Conservation (phyloP, 2,113 vertebrate species). For the Delphinus delphis region DNA sequence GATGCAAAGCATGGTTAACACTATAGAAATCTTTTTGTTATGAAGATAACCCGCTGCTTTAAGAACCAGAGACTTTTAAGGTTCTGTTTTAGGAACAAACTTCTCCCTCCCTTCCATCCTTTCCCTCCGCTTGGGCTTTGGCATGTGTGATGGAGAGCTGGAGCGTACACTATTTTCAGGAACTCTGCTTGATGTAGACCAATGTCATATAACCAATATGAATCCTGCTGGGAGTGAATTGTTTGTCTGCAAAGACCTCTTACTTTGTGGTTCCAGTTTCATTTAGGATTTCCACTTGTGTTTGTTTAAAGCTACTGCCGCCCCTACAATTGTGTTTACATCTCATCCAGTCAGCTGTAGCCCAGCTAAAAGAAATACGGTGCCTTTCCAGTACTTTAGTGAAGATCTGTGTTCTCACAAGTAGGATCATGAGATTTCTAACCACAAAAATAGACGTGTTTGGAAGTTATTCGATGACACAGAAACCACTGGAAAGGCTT, state of each 20-base stretch:
- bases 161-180: constrained; percentile 1
- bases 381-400: not conserved
- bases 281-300: constrained; percentile 55
- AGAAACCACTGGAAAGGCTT: not conserved
- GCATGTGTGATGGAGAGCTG: not conserved
- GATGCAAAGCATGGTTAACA: not conserved
- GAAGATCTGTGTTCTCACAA: not conserved
- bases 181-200: constrained; percentile 48
- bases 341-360: constrained; percentile 30
- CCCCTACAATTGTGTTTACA: not conserved
- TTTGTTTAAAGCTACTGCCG: constrained; percentile 58
- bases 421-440: not conserved
- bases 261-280: constrained; percentile 58
- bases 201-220: constrained; percentile 49
- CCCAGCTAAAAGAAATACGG: constrained; percentile 10
- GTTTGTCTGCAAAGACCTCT: constrained; percentile 36
- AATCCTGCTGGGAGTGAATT: constrained; percentile 59
- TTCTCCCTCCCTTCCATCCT: not conserved
- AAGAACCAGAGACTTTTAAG: not conserved
- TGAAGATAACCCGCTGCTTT: not conserved
- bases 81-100: not conserved
- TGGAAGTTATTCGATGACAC: not conserved
- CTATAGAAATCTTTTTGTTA: not conserved
- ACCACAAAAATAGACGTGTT: not conserved
- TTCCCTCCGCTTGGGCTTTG: not conserved